Percentiles rank a stretch among this genome's conserved stretches.
phyloP scores from a whole-genome alignment of 2,797 vertebrate species.

The Muraenolepis orangiensis region DNA sequence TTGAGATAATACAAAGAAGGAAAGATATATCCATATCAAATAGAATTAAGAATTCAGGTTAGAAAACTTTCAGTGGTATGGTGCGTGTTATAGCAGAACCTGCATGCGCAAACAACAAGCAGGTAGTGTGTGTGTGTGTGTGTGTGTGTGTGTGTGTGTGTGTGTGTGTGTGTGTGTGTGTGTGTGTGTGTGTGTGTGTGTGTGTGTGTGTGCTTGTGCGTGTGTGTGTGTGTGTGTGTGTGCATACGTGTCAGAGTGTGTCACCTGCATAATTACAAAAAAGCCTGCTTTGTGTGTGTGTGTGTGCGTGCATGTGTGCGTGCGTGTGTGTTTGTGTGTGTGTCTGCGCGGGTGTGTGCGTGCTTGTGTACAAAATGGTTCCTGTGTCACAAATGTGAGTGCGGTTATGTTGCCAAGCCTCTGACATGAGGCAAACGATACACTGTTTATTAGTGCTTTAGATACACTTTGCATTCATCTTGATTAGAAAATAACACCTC shows the following conservation, averaged over 20 bases:
- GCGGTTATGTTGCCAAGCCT: background rate
- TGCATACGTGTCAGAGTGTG: background rate
- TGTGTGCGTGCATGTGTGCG: slow-evolving; percentile 3
- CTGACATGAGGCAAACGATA: background rate
- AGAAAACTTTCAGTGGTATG: background rate
- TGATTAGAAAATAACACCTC: background rate
- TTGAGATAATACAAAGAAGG: slow-evolving; percentile 43
- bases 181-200: background rate
- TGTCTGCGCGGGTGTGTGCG: background rate
- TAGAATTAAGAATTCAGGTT: background rate
- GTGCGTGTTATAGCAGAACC: slow-evolving; percentile 12
- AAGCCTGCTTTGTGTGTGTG: background rate
- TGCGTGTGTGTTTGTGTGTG: background rate
- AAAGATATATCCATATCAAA: slow-evolving; percentile 8
- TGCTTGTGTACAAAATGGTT: background rate
- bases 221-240: background rate
- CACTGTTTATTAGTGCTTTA: slow-evolving; percentile 3
- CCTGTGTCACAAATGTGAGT: background rate
- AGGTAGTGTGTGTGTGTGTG: slow-evolving; percentile 15
- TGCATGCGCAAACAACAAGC: background rate
- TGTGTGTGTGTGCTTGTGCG: background rate
- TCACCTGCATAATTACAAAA: background rate
- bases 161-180: background rate
- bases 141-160: background rate
- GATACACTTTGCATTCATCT: background rate